Conservation (phyloP, 2,888 invertebrate species). For the Adelognathus sp. region DNA sequence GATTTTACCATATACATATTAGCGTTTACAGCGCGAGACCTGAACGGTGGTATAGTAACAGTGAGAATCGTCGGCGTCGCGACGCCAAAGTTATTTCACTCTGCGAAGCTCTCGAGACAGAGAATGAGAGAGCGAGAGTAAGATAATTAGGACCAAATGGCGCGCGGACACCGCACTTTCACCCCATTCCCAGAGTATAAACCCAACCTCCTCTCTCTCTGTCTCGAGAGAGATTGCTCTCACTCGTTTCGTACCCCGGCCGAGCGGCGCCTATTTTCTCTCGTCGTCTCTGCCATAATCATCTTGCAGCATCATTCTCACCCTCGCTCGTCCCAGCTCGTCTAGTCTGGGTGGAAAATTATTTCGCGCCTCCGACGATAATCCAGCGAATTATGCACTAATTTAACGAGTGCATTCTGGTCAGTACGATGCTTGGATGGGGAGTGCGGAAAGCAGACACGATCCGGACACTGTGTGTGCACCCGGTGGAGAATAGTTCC, state of each 20-base stretch:
- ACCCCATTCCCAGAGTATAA: slow-evolving; percentile 37
- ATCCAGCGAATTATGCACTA: slow-evolving; percentile 52
- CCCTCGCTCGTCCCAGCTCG: not conserved
- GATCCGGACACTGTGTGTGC: slow-evolving; percentile 20
- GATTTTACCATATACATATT: not conserved
- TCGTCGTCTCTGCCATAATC: not conserved
- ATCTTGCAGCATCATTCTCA: not conserved
- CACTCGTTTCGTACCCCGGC: slow-evolving; percentile 22
- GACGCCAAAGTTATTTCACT: slow-evolving; percentile 38
- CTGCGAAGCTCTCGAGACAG: not conserved
- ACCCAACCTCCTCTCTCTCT: slow-evolving; percentile 12
- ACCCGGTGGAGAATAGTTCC: slow-evolving; percentile 2
- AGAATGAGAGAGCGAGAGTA: not conserved
- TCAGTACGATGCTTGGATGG: slow-evolving; percentile 8
- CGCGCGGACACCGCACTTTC: slow-evolving; percentile 23
- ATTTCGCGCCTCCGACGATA: slow-evolving; percentile 44
- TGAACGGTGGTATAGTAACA: no score
- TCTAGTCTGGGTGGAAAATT: slow-evolving; percentile 8
- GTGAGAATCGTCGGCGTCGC: not conserved
- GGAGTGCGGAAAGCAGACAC: slow-evolving; percentile 1
- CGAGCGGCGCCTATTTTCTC: not conserved
- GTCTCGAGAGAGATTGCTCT: slow-evolving; percentile 11
- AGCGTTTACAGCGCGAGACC: no score
- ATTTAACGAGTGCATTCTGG: slow-evolving; percentile 55
- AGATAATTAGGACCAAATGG: slow-evolving; percentile 44